These are phyloP conservation scores for Lophius piscatorius DNA, from an alignment of 2,113 vertebrate species.

Conservation along the genomic window DNA sequence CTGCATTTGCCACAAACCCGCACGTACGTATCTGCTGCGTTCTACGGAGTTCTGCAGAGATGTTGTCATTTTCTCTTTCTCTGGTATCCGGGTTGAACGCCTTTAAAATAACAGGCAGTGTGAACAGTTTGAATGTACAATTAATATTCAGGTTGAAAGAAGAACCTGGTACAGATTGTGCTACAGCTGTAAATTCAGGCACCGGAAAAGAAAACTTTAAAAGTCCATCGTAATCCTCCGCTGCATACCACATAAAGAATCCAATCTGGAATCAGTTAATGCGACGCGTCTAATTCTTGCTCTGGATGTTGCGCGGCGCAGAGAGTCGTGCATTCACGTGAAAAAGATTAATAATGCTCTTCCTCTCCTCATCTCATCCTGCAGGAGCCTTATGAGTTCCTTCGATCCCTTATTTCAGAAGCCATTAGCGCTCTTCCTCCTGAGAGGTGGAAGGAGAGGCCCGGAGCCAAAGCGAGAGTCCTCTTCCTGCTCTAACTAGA, in stretches of 20 bases:
- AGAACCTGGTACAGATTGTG: too few relatives aligned
- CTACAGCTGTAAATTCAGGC: too few relatives aligned
- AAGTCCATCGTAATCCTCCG: conserved; percentile 5
- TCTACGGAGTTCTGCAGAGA: too few relatives aligned
- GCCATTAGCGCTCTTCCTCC: conserved; percentile 76
- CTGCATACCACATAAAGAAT: conserved; percentile 3
- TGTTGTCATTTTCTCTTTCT: too few relatives aligned
- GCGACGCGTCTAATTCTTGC: conserved; percentile 28
- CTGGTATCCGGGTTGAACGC: too few relatives aligned
- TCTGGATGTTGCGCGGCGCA: conserved; percentile 25
- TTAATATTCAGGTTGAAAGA: too few relatives aligned
- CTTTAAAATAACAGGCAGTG: too few relatives aligned
- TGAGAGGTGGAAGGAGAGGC: conserved; percentile 74
- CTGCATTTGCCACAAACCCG: too few relatives aligned
- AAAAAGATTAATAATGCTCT: conserved; percentile 71
- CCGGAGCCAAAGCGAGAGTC: conserved; percentile 69
- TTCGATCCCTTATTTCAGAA: conserved; percentile 81
- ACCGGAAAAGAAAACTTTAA: too few relatives aligned
- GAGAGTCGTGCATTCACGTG: conserved; percentile 65
- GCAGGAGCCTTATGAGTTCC: conserved; percentile 75
- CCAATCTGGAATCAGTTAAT: conserved; percentile 48
- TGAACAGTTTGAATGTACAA: too few relatives aligned
- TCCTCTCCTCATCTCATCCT: conserved; percentile 64
- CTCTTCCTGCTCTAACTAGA: conserved; percentile 77
- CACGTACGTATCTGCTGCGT: too few relatives aligned